Evolutionary conservation across 2,888 invertebrate genomes (phyloP), one percentile per base, ranked within the genome.

Genomic region (Macrophya alboannulata): DNA sequence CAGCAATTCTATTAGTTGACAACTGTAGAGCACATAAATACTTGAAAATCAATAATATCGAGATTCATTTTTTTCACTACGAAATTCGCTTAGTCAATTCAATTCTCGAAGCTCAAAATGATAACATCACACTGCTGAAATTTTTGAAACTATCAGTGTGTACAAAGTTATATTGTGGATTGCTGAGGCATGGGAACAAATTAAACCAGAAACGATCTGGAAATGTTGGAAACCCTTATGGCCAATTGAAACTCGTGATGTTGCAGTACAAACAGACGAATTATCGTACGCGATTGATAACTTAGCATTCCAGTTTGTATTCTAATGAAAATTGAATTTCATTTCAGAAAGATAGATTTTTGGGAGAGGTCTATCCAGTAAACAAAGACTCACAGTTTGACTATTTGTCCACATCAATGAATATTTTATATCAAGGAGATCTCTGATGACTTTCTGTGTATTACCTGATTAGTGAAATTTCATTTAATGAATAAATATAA

Each of bases 21-120:
- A 89, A 88, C 74, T 90, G 89, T 85, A 43, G 87, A 40, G 86
- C 87, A 62, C 86, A 87, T 84, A 84, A 87, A 86, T 25, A 79
- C 74, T 21, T 76, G 21, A 51, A 76, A 76, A 76, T 76, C 43
- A 68, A 68, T 10, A 87, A 87, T 82, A 88, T 90, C 71, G 87
- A 89, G 85, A 51, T 90, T 5, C 86, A 85, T 15, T 91, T 91
- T 88, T 86, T 91, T 40, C 65, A 86, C 31, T 88, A 88, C 84
- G 84, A 86, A 62, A 77, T 81, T 9, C 65, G 79, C 68, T 77
- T 86, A 45, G 55, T 87, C 43, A 81, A 79, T 81, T 68, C 85
- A 82, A 83, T 87, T 43, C 17, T 86, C 55, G 84, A 86, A 72
- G 86, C 86, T 83, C 76, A 85, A 84, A 84, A 84, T 76, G 37